Evolutionary conservation across 2,113 vertebrate species (phyloP).

Genomic region (Campylomormyrus tamandua): DNA sequence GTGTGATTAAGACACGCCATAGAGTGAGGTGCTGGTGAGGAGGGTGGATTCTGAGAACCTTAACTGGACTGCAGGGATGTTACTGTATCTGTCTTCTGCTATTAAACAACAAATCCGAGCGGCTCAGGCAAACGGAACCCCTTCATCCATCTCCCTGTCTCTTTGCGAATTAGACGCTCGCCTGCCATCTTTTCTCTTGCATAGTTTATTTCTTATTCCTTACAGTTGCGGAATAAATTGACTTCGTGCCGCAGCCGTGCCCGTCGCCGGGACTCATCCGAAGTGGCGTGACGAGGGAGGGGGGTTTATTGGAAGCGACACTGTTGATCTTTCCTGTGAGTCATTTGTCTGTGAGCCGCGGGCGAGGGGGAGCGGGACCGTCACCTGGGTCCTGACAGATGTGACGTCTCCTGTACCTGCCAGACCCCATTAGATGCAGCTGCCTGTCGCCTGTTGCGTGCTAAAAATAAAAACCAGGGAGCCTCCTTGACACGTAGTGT

Average conservation of each 20-base stretch:
- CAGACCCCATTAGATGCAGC: constrained; percentile 62
- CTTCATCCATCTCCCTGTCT: constrained; percentile 51
- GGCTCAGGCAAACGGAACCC: constrained; percentile 38
- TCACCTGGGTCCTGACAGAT: constrained; percentile 63
- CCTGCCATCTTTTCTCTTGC: constrained; percentile 54
- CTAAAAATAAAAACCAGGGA: constrained; percentile 58
- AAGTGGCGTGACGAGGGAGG: constrained; percentile 55
- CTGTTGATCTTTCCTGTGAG: constrained; percentile 60
- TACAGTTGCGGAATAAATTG: constrained; percentile 57
- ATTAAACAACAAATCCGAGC: constrained; percentile 16
- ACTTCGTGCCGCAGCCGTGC: constrained; percentile 38
- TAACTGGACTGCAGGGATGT: background rate
- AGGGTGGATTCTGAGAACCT: background rate
- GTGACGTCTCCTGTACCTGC: constrained; percentile 66
- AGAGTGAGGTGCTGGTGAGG: background rate
- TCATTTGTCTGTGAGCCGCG: constrained; percentile 52
- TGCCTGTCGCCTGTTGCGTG: constrained; percentile 25
- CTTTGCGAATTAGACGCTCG: constrained; percentile 47
- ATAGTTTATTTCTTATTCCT: constrained; percentile 54
- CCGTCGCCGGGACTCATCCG: constrained; percentile 45
- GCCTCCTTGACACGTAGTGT: constrained; percentile 34
- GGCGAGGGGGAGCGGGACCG: constrained; percentile 32
- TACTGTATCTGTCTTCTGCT: background rate
- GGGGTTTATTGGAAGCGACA: constrained; percentile 60
- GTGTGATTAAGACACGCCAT: background rate